These are phyloP conservation scores for Ariopsis seemanni DNA, from an alignment of 2,113 vertebrate genomes.

Conservation along the genomic window DNA sequence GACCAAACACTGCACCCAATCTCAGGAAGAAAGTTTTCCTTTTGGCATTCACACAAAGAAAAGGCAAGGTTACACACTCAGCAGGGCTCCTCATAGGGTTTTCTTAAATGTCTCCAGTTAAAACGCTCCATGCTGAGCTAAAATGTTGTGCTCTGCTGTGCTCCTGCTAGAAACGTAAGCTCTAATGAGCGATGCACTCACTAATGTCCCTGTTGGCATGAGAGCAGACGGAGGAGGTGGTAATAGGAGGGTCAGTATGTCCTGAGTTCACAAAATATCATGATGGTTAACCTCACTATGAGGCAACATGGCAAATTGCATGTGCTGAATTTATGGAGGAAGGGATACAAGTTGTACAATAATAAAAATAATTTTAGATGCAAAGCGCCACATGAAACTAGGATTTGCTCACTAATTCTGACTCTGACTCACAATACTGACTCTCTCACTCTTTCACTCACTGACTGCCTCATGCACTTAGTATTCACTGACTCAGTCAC, in stretches of 20 bases:
- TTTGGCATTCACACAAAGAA: conserved; percentile 33
- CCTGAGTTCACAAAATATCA: not conserved
- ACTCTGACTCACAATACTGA: not conserved
- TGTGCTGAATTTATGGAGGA: not conserved
- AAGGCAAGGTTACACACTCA: conserved; percentile 35
- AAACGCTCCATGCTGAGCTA: conserved; percentile 29
- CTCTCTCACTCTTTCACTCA: not conserved
- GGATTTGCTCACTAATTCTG: not conserved
- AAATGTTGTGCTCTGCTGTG: conserved; percentile 23
- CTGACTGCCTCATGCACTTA: not conserved
- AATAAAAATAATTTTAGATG: not conserved
- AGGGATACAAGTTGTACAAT: not conserved
- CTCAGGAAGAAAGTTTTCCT: conserved; percentile 12
- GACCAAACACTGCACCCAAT: conserved; percentile 15
- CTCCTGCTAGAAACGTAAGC: conserved; percentile 24
- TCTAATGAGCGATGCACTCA: conserved; percentile 4
- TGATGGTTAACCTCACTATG: not conserved
- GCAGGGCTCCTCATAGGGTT: not conserved
- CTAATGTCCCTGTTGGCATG: conserved; percentile 16
- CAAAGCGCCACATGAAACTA: not conserved
- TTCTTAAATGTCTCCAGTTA: conserved; percentile 6
- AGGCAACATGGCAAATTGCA: not conserved
- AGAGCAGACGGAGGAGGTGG: conserved; percentile 15
- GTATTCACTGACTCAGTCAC: not conserved
- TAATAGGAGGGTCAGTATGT: conserved; percentile 18